These are phyloP conservation scores for Sebastolobus altivelis DNA, from an alignment of 2,797 vertebrate species.

Conservation along the genomic window DNA sequence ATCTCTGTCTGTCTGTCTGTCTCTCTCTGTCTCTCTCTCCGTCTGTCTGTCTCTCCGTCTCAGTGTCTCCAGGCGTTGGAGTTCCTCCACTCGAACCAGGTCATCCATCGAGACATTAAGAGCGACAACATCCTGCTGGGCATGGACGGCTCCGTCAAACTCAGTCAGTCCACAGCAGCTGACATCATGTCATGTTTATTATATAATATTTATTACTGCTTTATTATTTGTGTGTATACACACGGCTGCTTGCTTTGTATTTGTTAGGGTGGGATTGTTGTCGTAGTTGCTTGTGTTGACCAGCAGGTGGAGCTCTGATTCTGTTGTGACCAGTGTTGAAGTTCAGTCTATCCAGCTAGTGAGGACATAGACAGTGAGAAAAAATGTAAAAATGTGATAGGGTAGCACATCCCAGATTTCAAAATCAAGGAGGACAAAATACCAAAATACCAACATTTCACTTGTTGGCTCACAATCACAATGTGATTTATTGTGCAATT, in stretches of 20 bases:
- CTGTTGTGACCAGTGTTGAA: neutral
- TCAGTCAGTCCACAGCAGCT: conserved; percentile 85
- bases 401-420: too few species aligned
- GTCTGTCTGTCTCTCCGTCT: neutral
- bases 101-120: conserved; percentile 98
- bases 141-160: conserved; percentile 98
- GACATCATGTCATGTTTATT: neutral
- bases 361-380: neutral
- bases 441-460: too few species aligned
- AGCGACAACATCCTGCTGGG: conserved; percentile 98
- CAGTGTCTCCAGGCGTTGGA: conserved; percentile 97
- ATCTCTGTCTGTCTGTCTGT: neutral
- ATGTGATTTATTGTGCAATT: too few species aligned
- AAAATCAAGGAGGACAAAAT: too few species aligned
- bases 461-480: too few species aligned
- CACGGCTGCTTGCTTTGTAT: neutral
- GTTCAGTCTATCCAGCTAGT: neutral
- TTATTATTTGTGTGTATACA: neutral
- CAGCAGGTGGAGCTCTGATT: conserved; percentile 22
- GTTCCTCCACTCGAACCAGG: conserved; percentile 96
- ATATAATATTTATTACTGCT: too few species aligned
- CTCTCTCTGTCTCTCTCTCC: neutral
- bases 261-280: neutral
- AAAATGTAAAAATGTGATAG: too few species aligned
- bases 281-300: conserved; percentile 7